Evolutionary conservation across 2,888 invertebrate species (phyloP).

Genomic region (Noctua janthe): DNA sequence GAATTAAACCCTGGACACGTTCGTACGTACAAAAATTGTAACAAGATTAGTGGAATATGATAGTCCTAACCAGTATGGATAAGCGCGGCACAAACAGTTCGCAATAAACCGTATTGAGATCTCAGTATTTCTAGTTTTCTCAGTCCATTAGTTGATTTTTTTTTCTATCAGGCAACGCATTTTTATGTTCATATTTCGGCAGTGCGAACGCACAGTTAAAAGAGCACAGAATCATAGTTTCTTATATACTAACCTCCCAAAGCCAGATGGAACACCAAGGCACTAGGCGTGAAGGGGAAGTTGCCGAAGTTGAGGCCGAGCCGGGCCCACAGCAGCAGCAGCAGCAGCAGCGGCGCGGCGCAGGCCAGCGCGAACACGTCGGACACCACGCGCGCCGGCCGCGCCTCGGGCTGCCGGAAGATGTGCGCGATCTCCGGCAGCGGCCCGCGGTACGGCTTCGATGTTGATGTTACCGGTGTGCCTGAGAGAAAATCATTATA

Average conservation of each 20-base stretch:
- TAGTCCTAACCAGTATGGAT: background rate
- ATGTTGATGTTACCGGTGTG: conserved; percentile 5
- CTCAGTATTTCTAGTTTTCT: background rate
- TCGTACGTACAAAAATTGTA: background rate
- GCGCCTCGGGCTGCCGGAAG: conserved; percentile 97
- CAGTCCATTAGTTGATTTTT: background rate
- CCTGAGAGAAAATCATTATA: conserved; percentile 4
- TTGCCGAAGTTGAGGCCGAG: conserved; percentile 96
- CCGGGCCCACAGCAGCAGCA: conserved; percentile 96
- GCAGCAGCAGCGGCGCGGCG: conserved; percentile 94
- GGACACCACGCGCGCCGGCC: conserved; percentile 96
- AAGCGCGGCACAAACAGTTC: background rate
- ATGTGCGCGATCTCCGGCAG: conserved; percentile 93
- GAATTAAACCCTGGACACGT: background rate
- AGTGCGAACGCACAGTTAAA: background rate
- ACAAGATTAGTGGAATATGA: too few relatives aligned
- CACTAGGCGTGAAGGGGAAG: conserved; percentile 94
- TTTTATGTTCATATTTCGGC: background rate
- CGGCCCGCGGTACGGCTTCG: conserved; percentile 78
- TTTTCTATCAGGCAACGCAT: background rate
- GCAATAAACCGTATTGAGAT: too few relatives aligned
- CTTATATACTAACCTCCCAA: conserved; percentile 92
- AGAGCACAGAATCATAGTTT: background rate
- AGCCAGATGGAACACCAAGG: conserved; percentile 97
- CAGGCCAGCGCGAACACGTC: conserved; percentile 97